Conservation (phyloP, 2,797 vertebrate genomes). For the Argentina silus region DNA sequence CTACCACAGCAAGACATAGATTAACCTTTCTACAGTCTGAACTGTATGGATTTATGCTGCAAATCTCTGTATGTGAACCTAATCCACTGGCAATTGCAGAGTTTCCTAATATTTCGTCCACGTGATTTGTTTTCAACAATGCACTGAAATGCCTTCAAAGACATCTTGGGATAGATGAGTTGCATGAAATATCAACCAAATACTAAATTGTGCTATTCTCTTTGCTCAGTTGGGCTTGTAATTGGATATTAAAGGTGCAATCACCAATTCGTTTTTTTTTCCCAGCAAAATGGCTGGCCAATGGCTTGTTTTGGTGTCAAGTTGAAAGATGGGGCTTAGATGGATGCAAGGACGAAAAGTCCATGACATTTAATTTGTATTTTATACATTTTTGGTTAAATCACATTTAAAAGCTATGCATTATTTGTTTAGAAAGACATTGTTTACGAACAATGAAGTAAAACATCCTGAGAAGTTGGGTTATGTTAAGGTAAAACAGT, state of each 20-base stretch:
- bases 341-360: no score
- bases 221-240: background rate
- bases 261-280: no score
- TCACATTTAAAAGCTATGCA: no score
- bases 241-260: background rate
- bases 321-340: no score
- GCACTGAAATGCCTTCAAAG: background rate
- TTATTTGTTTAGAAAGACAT: no score
- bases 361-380: no score
- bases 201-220: background rate
- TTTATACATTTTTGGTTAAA: no score
- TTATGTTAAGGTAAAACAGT: no score
- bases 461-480: no score
- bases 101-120: background rate
- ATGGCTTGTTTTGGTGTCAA: no score
- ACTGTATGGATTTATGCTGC: slow-evolving; percentile 11
- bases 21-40: slow-evolving; percentile 11
- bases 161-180: background rate
- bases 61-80: background rate
- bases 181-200: slow-evolving; percentile 1
- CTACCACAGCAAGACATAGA: background rate
- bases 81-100: background rate
- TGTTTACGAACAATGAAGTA: no score
- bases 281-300: no score
- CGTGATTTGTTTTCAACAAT: background rate